Conservation (phyloP, 2,888 invertebrate species). For the Lymantria monacha region DNA sequence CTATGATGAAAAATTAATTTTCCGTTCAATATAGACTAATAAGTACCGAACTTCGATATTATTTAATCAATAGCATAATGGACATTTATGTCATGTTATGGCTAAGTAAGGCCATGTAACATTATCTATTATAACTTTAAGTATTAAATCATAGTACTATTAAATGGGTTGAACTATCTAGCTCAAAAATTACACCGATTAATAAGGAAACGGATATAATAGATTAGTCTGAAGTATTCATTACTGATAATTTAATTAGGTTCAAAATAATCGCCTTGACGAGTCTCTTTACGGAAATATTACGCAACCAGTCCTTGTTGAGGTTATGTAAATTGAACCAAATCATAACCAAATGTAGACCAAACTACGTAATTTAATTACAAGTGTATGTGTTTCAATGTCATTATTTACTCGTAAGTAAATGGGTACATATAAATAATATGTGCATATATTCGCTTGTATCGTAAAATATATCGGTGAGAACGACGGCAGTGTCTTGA, state of each 20-base stretch:
- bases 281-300: constrained; percentile 55
- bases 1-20: too few species aligned
- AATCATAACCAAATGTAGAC: constrained; percentile 35
- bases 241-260: constrained; percentile 41
- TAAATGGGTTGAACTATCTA: too few species aligned
- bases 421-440: constrained; percentile 1
- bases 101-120: too few species aligned
- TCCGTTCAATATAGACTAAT: too few species aligned
- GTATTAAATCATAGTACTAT: too few species aligned
- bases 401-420: constrained; percentile 12
- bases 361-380: constrained; percentile 33
- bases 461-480: constrained; percentile 23
- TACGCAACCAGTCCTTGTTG: constrained; percentile 56
- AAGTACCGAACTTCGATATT: too few species aligned
- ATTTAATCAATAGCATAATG: too few species aligned
- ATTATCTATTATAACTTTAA: too few species aligned
- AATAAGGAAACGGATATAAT: constrained; percentile 26
- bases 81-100: too few species aligned
- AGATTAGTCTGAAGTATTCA: constrained; percentile 19
- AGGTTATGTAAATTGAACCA: constrained; percentile 51
- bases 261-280: constrained; percentile 49
- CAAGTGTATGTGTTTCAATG: constrained; percentile 27
- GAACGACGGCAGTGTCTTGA: constrained; percentile 36
- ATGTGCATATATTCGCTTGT: constrained; percentile 11
- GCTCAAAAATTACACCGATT: constrained; percentile 4